Evolutionary conservation across 2,797 vertebrate genomes (phyloP).

Genomic region (Allobates femoralis): DNA sequence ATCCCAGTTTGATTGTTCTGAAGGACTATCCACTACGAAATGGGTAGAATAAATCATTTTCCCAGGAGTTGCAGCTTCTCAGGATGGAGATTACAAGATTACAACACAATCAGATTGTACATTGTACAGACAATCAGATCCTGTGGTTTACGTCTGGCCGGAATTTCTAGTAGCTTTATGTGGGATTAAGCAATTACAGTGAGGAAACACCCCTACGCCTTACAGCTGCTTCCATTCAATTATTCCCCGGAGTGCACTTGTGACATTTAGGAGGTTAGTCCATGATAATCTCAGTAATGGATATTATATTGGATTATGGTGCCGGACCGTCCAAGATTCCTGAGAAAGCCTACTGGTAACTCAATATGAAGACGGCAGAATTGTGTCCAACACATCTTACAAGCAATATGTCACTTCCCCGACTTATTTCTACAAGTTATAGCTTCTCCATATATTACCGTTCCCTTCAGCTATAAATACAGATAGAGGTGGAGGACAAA

Average conservation of each 20-base stretch:
- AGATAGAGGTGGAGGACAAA: too few species aligned
- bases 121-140: not conserved
- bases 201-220: not conserved
- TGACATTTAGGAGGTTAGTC: conserved; percentile 29
- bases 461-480: too few species aligned
- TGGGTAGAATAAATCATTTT: too few species aligned
- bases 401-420: not conserved
- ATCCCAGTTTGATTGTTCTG: too few species aligned
- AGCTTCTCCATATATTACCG: too few species aligned
- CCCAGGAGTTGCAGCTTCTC: too few species aligned
- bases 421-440: too few species aligned
- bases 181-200: conserved; percentile 15
- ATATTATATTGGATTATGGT: conserved; percentile 43
- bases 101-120: not conserved
- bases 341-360: conserved; percentile 62
- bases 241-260: not conserved
- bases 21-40: too few species aligned
- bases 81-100: too few species aligned
- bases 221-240: conserved; percentile 1
- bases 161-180: not conserved
- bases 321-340: conserved; percentile 49
- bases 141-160: not conserved
- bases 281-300: not conserved
- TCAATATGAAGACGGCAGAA: not conserved
- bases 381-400: not conserved